phyloP scores from a whole-genome alignment of 2,888 invertebrate genomes.

The Sinhomidia bicolor region DNA sequence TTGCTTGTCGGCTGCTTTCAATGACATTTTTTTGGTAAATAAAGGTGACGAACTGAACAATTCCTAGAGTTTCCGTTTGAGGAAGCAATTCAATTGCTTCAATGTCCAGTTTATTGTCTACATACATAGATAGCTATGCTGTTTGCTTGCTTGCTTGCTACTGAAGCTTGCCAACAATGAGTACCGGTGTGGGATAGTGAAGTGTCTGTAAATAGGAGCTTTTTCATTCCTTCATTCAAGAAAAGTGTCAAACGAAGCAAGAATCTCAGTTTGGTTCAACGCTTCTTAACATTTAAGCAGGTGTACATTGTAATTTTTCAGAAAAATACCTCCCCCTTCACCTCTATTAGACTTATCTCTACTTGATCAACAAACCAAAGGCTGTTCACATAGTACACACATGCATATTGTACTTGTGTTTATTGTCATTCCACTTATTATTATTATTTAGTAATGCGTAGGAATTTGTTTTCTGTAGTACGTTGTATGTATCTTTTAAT shows the following conservation, averaged over 20 bases:
- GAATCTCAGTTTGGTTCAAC: background rate
- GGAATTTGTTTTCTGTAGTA: too few species aligned
- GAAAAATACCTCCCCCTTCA: too few species aligned
- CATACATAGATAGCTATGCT: background rate
- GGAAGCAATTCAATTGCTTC: background rate
- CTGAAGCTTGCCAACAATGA: too few species aligned
- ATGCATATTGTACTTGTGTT: background rate
- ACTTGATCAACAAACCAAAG: background rate
- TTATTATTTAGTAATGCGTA: too few species aligned
- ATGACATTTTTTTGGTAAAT: background rate
- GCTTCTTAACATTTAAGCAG: background rate
- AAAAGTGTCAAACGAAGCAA: constrained; percentile 6
- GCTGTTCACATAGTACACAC: background rate
- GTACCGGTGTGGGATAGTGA: too few species aligned
- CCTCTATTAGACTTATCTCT: background rate
- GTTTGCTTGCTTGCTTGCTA: too few species aligned
- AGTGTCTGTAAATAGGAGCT: too few species aligned
- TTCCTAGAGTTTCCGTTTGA: constrained; percentile 35
- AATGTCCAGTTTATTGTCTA: background rate
- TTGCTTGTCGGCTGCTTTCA: constrained; percentile 25
- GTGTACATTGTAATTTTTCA: background rate
- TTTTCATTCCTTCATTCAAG: background rate
- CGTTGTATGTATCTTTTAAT: too few species aligned
- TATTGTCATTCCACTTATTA: background rate
- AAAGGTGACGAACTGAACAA: constrained; percentile 9